phyloP scores from a whole-genome alignment of 64 coral and sea anemone species.

The Montipora capricornis region DNA sequence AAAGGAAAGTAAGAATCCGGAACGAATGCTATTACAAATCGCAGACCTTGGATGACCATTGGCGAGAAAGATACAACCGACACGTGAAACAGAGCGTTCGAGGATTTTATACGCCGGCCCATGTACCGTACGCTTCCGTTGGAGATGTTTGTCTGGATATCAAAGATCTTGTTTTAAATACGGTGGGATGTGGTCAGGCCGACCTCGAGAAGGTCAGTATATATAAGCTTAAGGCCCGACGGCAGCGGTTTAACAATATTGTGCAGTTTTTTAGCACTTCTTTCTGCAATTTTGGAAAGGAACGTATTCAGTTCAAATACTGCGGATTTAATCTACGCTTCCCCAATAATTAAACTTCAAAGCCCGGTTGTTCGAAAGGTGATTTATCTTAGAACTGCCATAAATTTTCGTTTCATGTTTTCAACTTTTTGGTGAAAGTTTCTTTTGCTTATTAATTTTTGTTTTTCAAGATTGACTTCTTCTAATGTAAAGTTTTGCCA shows the following conservation, averaged over 20 bases:
- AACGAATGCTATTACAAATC: constrained; percentile 76
- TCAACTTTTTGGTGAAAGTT: too few relatives aligned
- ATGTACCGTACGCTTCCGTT: constrained; percentile 73
- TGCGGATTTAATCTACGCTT: too few relatives aligned
- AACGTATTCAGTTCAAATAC: too few relatives aligned
- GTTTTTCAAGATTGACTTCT: too few relatives aligned
- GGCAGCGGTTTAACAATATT: not conserved
- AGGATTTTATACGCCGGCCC: constrained; percentile 88
- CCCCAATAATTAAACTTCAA: too few relatives aligned
- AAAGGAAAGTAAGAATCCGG: constrained; percentile 86
- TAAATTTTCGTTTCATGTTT: too few relatives aligned
- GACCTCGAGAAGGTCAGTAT: not conserved
- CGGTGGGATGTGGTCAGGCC: constrained; percentile 9
- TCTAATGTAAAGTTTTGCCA: too few relatives aligned
- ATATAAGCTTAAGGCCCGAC: not conserved
- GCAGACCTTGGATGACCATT: constrained; percentile 61
- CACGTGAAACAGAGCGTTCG: constrained; percentile 64
- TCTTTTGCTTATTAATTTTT: too few relatives aligned
- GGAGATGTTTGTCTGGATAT: constrained; percentile 79
- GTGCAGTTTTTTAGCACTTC: too few relatives aligned
- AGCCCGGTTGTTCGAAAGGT: too few relatives aligned
- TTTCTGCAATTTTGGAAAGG: too few relatives aligned
- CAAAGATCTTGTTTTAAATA: constrained; percentile 60
- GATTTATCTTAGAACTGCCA: too few relatives aligned
- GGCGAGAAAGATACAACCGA: constrained; percentile 82